Evolutionary conservation across 1,140 invertebrate genomes (phyloP).

Genomic region (Pemphigus obesinymphae): DNA sequence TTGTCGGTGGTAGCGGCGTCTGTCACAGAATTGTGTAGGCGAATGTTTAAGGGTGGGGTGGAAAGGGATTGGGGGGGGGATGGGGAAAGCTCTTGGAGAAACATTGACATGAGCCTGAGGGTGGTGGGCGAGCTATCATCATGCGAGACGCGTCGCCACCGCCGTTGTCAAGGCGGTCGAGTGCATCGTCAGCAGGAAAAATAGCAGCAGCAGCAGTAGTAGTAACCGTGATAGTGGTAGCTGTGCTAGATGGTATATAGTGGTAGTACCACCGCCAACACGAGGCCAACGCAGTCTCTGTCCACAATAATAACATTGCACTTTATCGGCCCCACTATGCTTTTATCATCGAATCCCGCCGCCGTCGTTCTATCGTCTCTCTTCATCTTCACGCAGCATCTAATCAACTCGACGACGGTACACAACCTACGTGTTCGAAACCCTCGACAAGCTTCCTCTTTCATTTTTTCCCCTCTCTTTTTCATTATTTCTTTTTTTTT

Average conservation of each 20-base stretch:
- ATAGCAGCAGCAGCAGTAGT: not conserved
- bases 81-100: not conserved
- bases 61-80: too few relatives aligned
- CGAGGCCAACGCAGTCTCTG: not conserved
- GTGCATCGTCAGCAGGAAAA: conserved; percentile 33
- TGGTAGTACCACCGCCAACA: not conserved
- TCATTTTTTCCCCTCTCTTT: not conserved
- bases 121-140: conserved; percentile 9
- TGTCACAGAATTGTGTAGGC: not conserved
- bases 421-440: not conserved
- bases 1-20: not conserved
- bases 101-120: too few relatives aligned
- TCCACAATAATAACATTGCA: conserved; percentile 17
- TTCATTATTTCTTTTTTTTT: conserved; percentile 2
- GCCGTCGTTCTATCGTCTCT: not conserved
- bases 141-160: not conserved
- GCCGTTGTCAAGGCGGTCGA: conserved; percentile 20
- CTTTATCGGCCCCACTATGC: conserved; percentile 10
- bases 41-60: not conserved
- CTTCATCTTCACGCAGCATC: not conserved
- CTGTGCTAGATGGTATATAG: not conserved
- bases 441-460: not conserved
- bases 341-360: conserved; percentile 16
- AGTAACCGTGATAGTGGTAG: not conserved
- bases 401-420: conserved; percentile 13